These are phyloP conservation scores for Stichodactyla mertensii DNA, from an alignment of 64 coral and sea anemone species.

Conservation along the genomic window DNA sequence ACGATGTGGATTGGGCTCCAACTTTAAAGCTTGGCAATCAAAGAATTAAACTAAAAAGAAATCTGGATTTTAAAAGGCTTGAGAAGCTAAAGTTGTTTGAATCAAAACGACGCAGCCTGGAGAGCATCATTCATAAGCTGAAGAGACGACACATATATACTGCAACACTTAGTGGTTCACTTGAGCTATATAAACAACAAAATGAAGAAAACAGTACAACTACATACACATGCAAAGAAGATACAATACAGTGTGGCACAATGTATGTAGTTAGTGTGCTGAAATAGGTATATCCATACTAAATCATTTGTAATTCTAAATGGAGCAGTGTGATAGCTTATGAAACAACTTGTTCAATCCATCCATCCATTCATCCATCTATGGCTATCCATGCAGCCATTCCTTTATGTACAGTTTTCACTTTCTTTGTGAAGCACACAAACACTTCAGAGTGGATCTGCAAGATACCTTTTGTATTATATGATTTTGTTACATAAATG, in stretches of 20 bases:
- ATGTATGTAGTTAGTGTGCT: no score
- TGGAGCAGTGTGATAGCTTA: no score
- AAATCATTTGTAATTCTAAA: no score
- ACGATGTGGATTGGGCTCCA: constrained; percentile 15
- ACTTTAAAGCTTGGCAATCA: constrained; percentile 16
- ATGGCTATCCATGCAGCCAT: no score
- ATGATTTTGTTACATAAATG: no score
- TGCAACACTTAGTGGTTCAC: not conserved
- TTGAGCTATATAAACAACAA: not conserved
- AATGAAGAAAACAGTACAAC: not conserved
- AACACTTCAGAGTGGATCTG: no score
- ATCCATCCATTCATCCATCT: no score
- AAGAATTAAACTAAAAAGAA: not conserved
- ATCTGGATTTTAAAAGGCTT: not conserved
- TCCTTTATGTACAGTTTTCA: no score
- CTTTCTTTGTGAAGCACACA: no score
- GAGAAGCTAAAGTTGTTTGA: not conserved
- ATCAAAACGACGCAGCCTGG: not conserved
- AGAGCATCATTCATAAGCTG: not conserved
- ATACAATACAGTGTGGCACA: not conserved
- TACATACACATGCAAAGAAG: not conserved
- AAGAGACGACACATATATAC: not conserved
- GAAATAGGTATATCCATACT: no score
- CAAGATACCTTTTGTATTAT: no score
- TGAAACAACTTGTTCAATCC: no score